Base-by-base conservation (phyloP, 2,797 vertebrate species). In the Pseudomugil gertrudae region DNA sequence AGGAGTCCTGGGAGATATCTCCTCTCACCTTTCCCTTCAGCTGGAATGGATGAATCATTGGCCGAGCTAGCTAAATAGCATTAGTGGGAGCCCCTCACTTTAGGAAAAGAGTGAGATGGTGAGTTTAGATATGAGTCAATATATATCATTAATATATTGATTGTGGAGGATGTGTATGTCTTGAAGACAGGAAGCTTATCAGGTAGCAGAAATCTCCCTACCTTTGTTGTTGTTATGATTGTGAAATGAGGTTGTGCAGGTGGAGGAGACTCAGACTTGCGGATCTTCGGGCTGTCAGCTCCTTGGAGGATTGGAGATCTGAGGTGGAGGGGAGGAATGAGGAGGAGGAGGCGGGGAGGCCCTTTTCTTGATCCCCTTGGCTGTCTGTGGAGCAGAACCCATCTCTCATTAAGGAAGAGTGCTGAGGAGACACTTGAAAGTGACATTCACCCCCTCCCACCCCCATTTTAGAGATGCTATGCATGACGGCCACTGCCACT, bases 1-100 rank as follows among this genome's bases (percentile, higher is more conserved):
- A 83, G 85, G 85, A 86, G 90, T 92, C 92, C 91, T 94, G 95
- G 94, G 95, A 95, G 94, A 96, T 96, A 96, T 96, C 91, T 92
- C 92, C 92, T 95, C 96, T 95, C 94, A 93, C 93, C 95, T 95
- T 95, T 95, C 93, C 95, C 95, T 97, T 96, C 95, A 95, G 87
- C 92, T 92, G 92, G 92, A 95, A 94, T 95, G 96, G 95, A 95
- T 95, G 92, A 95, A 95, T 95, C 83, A 74, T 87, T 72, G 83
- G 90, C 88, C 55, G 21, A 70, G 83, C 79, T 88, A 85, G 86
- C 88, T 89, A 87, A 91, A 79, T 84, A 90, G 88, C 86, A 81
- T 90, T 68, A 66, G 74, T 65, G 81, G 90, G 91, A 88, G 92
- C 95, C 93, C 92, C 95, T 93, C 91, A 95, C 93, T 94, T 70